Evolutionary conservation across 2,888 invertebrate species (phyloP), one percentile per base, ranked within the genome.

Genomic region (Perizoma flavofasciatum): DNA sequence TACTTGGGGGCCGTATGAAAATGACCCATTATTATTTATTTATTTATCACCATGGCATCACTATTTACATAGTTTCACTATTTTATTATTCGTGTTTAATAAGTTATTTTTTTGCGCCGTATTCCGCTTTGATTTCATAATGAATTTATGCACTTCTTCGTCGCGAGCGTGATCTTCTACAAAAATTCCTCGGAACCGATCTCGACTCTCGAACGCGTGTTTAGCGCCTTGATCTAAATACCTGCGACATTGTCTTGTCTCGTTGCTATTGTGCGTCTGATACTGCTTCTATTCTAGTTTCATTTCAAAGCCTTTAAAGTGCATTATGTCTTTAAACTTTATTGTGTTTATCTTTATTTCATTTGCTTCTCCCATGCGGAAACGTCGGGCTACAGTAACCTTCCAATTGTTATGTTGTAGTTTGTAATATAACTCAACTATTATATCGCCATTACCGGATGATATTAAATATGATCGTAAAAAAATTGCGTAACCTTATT

Each of bases 161-260:
- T 74, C 72, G 75, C 77, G 73, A 83, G 84, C 84, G 85, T 86
- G 85, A 85, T 89, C 86, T 84, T 85, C 85, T 80, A 83, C 83
- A 83, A 86, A 88, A 88, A 90, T 86, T 85, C 86, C 85, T 81
- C 85, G 79, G 83, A 83, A 83, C 84, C 83, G 82, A 85, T 88
- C 86, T 86, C 86, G 80, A 83, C 85, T 88, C 87, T 86, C 85
- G 86, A 85, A 82, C 87, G 86, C 88, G 85, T 84, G 87, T 86
- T 88, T 89, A 85, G 86, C 90, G 90, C 91, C 91, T 92, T 92
- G 91, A 92, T 91, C 91, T 91, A 90, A 91, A 92, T 92, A 89
- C 88, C 87, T 88, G 85, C 85, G 88, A 90, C 88, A 90, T 89
- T 88, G 89, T 91, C 85, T 86, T 82, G 85, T 79, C 75, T 79